These are phyloP conservation scores for Myiopsitta monachus DNA, from an alignment of 2,113 vertebrate genomes.

Conservation along the genomic window DNA sequence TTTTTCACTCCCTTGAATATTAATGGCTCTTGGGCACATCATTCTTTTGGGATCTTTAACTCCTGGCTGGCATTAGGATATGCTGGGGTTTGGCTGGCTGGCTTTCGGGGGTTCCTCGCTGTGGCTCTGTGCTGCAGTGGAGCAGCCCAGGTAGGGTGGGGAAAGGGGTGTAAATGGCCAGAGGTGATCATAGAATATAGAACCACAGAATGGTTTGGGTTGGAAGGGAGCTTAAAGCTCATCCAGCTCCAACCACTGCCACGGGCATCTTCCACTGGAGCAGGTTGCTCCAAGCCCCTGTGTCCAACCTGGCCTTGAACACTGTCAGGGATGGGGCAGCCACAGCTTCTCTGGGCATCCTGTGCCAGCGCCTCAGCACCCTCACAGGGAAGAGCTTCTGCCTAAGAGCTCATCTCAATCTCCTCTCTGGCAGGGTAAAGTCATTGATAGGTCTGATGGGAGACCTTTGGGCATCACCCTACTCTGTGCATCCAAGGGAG, in stretches of 20 bases:
- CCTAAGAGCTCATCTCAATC: neutral
- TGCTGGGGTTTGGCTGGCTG: neutral
- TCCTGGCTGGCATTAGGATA: neutral
- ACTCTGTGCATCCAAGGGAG: neutral
- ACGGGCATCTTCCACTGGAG: too few species aligned
- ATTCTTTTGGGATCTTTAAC: neutral
- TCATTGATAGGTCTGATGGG: neutral
- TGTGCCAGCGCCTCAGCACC: neutral
- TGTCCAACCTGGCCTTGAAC: too few species aligned
- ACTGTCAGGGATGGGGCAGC: too few species aligned
- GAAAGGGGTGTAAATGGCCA: neutral
- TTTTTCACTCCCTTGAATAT: neutral
- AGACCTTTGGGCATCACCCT: neutral
- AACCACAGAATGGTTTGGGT: neutral
- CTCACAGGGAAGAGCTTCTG: neutral
- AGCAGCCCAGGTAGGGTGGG: neutral
- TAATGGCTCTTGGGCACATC: neutral
- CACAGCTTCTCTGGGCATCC: too few species aligned
- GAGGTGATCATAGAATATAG: neutral
- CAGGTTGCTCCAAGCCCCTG: too few species aligned
- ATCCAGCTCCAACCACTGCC: neutral
- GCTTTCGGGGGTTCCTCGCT: fast-evolving
- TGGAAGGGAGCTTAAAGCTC: neutral
- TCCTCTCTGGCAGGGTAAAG: neutral
- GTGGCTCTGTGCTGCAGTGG: neutral